phyloP scores from a whole-genome alignment of 2,797 vertebrate species.

The Alcedo atthis region DNA sequence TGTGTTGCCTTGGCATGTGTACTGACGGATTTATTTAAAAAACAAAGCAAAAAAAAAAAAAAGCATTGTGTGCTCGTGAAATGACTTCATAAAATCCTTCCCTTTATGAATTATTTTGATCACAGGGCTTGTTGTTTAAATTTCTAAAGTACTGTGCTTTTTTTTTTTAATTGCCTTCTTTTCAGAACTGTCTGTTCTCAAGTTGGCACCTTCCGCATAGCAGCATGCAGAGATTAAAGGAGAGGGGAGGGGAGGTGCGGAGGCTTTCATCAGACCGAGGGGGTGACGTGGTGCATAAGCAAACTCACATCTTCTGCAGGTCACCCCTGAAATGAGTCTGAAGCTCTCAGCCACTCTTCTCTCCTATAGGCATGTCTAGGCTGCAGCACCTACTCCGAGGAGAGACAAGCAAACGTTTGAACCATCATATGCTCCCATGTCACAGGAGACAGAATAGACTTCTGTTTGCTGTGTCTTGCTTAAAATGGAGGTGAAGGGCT shows the following conservation, averaged over 20 bases:
- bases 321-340: slow-evolving; percentile 64
- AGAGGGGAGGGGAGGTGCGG: slow-evolving; percentile 37
- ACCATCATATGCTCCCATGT: slow-evolving; percentile 35
- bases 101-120: slow-evolving; percentile 86
- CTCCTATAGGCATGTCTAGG: slow-evolving; percentile 30
- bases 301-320: slow-evolving; percentile 48
- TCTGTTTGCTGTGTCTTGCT: slow-evolving; percentile 65
- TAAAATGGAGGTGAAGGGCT: slow-evolving; percentile 76
- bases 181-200: slow-evolving; percentile 79
- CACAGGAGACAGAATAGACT: slow-evolving; percentile 56
- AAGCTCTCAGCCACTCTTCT: slow-evolving; percentile 49
- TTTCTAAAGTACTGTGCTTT: slow-evolving; percentile 78
- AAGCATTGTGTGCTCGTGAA: slow-evolving; percentile 80
- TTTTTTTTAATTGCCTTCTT: slow-evolving; percentile 80
- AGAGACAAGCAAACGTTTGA: slow-evolving; percentile 48
- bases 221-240: slow-evolving; percentile 71
- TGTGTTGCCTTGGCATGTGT: slow-evolving; percentile 82
- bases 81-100: slow-evolving; percentile 83
- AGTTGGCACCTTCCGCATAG: slow-evolving; percentile 79
- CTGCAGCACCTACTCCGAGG: slow-evolving; percentile 31
- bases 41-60: slow-evolving; percentile 79
- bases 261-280: slow-evolving; percentile 64
- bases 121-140: slow-evolving; percentile 80
- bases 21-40: slow-evolving; percentile 82
- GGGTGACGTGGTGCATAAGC: slow-evolving; percentile 50